Base-by-base conservation (phyloP, 1,140 invertebrate species). In the Papilio machaon region DNA sequence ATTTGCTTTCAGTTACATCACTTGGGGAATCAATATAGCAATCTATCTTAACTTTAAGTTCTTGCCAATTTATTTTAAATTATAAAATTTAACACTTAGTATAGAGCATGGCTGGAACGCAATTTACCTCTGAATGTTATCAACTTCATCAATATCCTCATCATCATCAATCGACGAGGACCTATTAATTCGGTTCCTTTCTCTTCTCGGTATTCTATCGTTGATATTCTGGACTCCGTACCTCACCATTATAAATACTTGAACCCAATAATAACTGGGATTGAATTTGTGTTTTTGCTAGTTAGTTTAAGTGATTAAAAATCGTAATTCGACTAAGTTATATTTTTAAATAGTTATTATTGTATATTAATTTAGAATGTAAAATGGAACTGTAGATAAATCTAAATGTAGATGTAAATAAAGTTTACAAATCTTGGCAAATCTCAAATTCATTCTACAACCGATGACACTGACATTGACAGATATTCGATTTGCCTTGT, bases 81-180 rank as follows among this genome's bases (percentile, higher is more conserved):
- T 43, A 43, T 43, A 43, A 43, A 43, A 7, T 43, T 43, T 43
- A 1, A 43, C 0, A 43, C 38, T 43, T 43, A 7, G 38, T 43
- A 43, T 43, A 43, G 4, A 49, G 10, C 47, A n/a, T 58, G 15
- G 15, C 17, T 30, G 23, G 60, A 64, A 15, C 3, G 23, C 23
- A 80, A 76, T 10, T 58, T 84, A 91, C 92, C 92, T 93, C 83
- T 91, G 83, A 9, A 91, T 83, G 88, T 93, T 94, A 81, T 94
- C 92, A 49, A 91, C 85, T 84, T 89, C 91, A 86, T 94, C 91
- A 49, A 43, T 46, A 11, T 84, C 88, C 49, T 80, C 73, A 9
- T 86, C 73, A 13, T 86, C 83, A 80, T 78, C 73, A 11, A 75
- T 73, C n/a, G 9, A 35, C 23, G 78, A 11, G 47, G 76, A 64